Percentiles rank a stretch among this genome's conserved stretches.
These are phyloP conservation scores for Taenioides sp. DNA, from an alignment of 2,797 vertebrate species.

Conservation along the genomic window DNA sequence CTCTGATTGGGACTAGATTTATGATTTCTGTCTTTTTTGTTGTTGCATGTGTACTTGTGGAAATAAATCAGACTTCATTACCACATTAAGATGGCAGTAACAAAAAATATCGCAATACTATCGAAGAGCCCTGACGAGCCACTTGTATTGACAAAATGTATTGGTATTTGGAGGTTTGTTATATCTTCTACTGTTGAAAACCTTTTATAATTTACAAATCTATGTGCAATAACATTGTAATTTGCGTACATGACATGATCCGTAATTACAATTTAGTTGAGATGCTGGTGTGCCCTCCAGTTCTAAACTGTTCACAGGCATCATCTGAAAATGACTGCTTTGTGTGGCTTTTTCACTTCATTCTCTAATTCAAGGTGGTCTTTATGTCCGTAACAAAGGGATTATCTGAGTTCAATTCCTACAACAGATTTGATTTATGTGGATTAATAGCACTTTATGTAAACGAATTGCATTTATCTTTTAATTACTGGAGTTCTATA, in stretches of 20 bases:
- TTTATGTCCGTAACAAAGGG: constrained; percentile 40
- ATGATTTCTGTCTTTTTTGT: constrained; percentile 29
- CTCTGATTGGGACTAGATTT: constrained; percentile 24
- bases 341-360: constrained; percentile 23
- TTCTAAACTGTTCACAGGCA: constrained; percentile 29
- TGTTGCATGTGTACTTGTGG: constrained; percentile 68
- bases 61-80: constrained; percentile 51
- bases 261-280: constrained; percentile 30
- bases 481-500: constrained; percentile 73
- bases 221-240: constrained; percentile 68
- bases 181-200: constrained; percentile 62
- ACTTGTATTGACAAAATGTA: constrained; percentile 55
- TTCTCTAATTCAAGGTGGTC: constrained; percentile 49
- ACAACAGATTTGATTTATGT: constrained; percentile 62
- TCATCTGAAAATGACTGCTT: constrained; percentile 7
- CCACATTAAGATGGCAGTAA: constrained; percentile 53
- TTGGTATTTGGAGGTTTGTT: constrained; percentile 59
- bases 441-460: constrained; percentile 83
- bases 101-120: constrained; percentile 59
- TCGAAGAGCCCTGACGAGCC: constrained; percentile 42
- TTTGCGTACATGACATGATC: constrained; percentile 32
- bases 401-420: constrained; percentile 39
- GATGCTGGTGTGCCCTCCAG: constrained; percentile 51
- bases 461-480: constrained; percentile 73
- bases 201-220: constrained; percentile 52